These are phyloP conservation scores for Esox masquinongy DNA, from an alignment of 2,797 vertebrate species.

Conservation along the genomic window DNA sequence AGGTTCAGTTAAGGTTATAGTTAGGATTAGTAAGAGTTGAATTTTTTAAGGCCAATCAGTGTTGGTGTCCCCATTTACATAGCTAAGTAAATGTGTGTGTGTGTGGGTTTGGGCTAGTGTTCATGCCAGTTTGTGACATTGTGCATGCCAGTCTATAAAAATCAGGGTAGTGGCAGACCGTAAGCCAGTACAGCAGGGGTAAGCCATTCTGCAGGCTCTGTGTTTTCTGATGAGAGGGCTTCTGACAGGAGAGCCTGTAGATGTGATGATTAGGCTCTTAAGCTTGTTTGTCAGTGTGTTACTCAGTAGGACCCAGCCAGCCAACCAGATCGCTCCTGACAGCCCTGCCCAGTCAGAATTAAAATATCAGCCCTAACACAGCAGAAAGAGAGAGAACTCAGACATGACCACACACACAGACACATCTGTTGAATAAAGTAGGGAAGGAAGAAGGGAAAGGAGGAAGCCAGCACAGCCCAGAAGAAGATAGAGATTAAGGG, in stretches of 20 bases:
- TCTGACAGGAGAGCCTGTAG: conserved; percentile 38
- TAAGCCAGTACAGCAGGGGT: no score
- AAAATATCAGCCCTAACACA: conserved; percentile 34
- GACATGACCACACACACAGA: not conserved
- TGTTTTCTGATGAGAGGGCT: conserved; percentile 26
- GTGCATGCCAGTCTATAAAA: no score
- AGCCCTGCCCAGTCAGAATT: conserved; percentile 30
- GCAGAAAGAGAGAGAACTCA: not conserved
- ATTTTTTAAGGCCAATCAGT: no score
- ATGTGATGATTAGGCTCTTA: conserved; percentile 40
- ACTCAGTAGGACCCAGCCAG: conserved; percentile 32
- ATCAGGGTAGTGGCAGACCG: no score
- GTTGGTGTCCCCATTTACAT: not conserved
- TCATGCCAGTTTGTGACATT: no score
- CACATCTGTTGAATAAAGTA: not conserved
- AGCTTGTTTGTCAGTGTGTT: conserved; percentile 44
- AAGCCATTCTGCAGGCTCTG: not conserved
- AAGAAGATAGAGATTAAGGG: not conserved
- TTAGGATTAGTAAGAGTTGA: no score
- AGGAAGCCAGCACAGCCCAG: not conserved
- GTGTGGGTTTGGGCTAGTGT: not conserved
- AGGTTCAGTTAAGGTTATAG: no score
- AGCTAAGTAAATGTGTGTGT: not conserved
- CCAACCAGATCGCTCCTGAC: conserved; percentile 29
- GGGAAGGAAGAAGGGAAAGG: not conserved